phyloP scores from a whole-genome alignment of 2,113 vertebrate genomes.

The Balaeniceps rex region DNA sequence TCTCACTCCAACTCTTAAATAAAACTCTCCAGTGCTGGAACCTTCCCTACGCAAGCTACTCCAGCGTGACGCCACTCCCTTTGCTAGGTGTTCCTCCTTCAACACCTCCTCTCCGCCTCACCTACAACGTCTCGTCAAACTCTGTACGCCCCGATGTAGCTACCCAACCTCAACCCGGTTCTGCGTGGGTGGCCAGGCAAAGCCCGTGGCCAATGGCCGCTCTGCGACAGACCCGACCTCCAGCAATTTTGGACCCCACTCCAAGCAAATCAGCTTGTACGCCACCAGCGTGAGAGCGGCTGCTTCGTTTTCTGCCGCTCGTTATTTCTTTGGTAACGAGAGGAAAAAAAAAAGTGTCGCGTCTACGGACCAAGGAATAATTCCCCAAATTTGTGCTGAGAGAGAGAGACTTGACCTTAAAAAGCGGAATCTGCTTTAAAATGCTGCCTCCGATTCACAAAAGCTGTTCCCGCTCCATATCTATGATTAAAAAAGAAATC shows the following conservation, averaged over 20 bases:
- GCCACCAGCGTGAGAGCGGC: neutral
- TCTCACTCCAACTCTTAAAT: fast-evolving
- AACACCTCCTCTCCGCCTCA: neutral
- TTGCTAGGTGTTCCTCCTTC: fast-evolving
- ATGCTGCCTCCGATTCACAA: neutral
- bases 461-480: neutral
- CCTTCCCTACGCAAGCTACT: no score
- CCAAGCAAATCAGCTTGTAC: neutral
- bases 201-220: no score
- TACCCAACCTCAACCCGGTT: neutral
- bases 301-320: neutral
- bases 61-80: fast-evolving
- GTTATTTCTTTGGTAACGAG: neutral
- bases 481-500: conserved; percentile 55
- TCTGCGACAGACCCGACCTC: no score
- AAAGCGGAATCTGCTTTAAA: neutral
- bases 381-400: neutral
- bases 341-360: neutral
- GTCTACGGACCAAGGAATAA: neutral
- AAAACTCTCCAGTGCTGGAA: fast-evolving
- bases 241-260: neutral
- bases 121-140: neutral
- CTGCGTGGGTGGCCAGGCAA: neutral
- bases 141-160: fast-evolving
- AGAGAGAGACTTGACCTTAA: conserved; percentile 37